These are phyloP conservation scores for Nothocercus nigrocapillus DNA, from an alignment of 2,113 vertebrate genomes.

Conservation along the genomic window DNA sequence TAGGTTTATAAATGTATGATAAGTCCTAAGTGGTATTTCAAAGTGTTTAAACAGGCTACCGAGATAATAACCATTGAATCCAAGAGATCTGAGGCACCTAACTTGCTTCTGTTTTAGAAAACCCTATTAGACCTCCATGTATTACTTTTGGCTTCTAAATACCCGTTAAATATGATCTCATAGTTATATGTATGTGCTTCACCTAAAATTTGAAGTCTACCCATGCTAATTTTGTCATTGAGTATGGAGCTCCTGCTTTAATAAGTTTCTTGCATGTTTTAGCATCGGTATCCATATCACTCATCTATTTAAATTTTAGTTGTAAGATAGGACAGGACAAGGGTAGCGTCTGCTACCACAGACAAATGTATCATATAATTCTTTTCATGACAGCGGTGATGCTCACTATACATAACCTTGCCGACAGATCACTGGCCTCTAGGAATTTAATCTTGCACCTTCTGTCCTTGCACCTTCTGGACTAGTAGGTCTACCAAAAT, in stretches of 20 bases:
- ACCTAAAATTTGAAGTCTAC: not conserved
- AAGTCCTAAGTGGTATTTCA: not conserved
- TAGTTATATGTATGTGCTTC: not conserved
- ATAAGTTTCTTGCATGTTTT: not conserved
- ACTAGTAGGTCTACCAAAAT: not conserved
- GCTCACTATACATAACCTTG: not conserved
- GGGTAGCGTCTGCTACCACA: not conserved
- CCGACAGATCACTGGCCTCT: not conserved
- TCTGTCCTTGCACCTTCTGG: not conserved
- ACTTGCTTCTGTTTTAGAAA: not conserved
- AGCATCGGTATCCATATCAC: fast-evolving
- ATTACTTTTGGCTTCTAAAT: not conserved
- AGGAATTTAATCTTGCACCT: not conserved
- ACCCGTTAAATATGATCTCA: not conserved
- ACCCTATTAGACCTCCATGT: fast-evolving
- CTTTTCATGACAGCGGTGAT: not conserved
- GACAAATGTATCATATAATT: not conserved
- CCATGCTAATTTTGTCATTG: not conserved
- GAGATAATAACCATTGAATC: not conserved
- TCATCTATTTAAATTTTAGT: not conserved
- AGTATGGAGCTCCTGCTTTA: not conserved
- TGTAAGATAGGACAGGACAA: not conserved
- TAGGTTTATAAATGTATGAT: too few species aligned
- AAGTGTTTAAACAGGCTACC: not conserved
- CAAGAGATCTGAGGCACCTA: not conserved